These are phyloP conservation scores for Bradypus variegatus DNA, from an alignment of 2,797 vertebrate species.

Conservation along the genomic window DNA sequence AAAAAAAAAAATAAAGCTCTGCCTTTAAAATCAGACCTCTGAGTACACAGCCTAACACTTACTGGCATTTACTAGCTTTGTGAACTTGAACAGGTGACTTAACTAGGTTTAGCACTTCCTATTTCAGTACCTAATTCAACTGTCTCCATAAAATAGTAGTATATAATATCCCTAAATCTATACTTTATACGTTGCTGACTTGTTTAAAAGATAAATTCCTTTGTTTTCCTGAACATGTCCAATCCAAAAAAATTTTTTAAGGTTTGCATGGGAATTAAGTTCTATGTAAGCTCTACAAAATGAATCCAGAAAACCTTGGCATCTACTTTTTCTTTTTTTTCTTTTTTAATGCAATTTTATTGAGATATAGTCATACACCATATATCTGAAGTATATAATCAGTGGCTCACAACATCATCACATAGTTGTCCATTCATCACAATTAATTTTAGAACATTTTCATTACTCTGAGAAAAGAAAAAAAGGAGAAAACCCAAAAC, in stretches of 20 bases:
- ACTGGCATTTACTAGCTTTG: background rate
- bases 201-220: background rate
- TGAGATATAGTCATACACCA: background rate
- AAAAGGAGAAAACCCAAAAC: no score
- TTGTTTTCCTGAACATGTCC: background rate
- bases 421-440: no score
- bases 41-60: background rate
- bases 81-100: background rate
- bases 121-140: background rate
- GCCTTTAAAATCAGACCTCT: background rate
- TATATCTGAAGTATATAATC: background rate
- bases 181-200: background rate
- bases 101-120: background rate
- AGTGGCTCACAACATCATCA: no score
- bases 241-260: background rate
- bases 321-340: background rate
- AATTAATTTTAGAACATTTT: no score
- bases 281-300: background rate
- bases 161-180: background rate
- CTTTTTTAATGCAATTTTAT: no score
- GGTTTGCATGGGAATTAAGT: background rate
- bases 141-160: background rate
- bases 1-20: no score
- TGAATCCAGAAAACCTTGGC: background rate
- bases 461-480: no score